These are phyloP conservation scores for Pelodiscus sinensis DNA, from an alignment of 2,113 vertebrate species.

Conservation along the genomic window DNA sequence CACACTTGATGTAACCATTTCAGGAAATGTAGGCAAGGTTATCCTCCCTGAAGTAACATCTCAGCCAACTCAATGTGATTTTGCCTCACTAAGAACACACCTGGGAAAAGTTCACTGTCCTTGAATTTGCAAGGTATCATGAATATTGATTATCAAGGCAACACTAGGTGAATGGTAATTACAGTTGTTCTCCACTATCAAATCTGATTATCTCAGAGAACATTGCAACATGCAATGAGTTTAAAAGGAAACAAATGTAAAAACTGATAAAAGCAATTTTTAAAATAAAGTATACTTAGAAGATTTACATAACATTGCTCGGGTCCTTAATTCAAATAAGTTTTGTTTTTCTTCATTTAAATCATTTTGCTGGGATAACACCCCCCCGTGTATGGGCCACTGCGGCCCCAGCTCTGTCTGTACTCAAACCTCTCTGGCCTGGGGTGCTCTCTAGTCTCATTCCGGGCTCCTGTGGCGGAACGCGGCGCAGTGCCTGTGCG, in stretches of 20 bases:
- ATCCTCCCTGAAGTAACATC: not conserved
- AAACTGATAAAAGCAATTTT: not conserved
- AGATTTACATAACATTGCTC: too few relatives aligned
- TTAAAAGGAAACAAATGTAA: accelerated
- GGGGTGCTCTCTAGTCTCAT: not conserved
- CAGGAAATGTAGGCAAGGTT: not conserved
- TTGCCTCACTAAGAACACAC: accelerated
- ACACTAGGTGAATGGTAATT: not conserved
- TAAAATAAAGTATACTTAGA: not conserved
- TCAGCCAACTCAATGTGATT: not conserved
- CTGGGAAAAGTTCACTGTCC: not conserved
- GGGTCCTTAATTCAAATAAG: too few relatives aligned
- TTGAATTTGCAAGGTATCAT: accelerated
- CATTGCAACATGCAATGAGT: not conserved
- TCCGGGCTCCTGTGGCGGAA: too few relatives aligned
- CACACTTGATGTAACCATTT: accelerated
- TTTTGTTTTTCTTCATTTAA: too few relatives aligned
- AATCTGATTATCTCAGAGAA: not conserved
- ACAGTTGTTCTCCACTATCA: not conserved
- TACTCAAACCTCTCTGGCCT: not conserved
- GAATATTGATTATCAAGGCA: not conserved
- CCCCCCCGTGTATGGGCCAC: not conserved
- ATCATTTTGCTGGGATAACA: too few relatives aligned
- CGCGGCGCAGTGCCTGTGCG: not conserved
- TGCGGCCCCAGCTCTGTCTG: not conserved